Evolutionary conservation across 2,113 vertebrate genomes (phyloP).

Genomic region (Pachypanchax playfairii): DNA sequence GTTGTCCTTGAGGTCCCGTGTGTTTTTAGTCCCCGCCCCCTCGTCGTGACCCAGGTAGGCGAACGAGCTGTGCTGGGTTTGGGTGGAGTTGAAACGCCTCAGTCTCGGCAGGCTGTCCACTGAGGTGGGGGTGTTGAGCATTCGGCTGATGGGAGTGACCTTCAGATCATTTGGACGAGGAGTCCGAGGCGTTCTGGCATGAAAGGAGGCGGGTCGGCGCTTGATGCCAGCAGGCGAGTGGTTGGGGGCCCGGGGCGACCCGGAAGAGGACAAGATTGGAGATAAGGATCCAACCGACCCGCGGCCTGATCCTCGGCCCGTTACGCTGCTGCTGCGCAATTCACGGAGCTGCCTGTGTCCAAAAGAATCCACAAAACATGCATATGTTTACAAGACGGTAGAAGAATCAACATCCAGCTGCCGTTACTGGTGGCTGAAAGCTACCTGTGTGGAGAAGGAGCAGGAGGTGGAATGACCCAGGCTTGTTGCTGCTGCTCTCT

Average conservation of each 20-base stretch:
- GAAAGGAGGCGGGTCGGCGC: constrained; percentile 87
- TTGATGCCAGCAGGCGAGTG: constrained; percentile 86
- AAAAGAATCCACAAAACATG: constrained; percentile 18
- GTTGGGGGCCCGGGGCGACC: constrained; percentile 83
- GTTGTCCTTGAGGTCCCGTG: constrained; percentile 35
- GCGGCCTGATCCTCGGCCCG: constrained; percentile 77
- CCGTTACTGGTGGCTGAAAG: neutral
- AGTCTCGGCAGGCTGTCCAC: constrained; percentile 95
- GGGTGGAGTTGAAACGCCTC: constrained; percentile 89
- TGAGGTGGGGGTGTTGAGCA: constrained; percentile 91
- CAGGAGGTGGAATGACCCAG: constrained; percentile 92
- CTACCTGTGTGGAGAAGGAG: constrained; percentile 89
- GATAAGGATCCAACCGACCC: constrained; percentile 84
- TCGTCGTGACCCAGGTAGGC: constrained; percentile 89
- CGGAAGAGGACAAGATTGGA: constrained; percentile 79
- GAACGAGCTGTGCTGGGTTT: constrained; percentile 89
- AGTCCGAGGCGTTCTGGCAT: constrained; percentile 87
- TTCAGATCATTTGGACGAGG: constrained; percentile 93
- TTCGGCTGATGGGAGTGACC: constrained; percentile 90
- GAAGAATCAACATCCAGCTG: neutral
- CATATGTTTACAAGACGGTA: neutral
- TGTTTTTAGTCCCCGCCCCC: constrained; percentile 30
- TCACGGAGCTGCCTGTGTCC: constrained; percentile 85
- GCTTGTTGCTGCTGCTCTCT: constrained; percentile 89
- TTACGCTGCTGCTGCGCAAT: constrained; percentile 82